A percentile compares a stretch with the other conserved stretches of the same genome.
phyloP scores from a whole-genome alignment of 2,113 vertebrate species.

The Centropus unirufus region DNA sequence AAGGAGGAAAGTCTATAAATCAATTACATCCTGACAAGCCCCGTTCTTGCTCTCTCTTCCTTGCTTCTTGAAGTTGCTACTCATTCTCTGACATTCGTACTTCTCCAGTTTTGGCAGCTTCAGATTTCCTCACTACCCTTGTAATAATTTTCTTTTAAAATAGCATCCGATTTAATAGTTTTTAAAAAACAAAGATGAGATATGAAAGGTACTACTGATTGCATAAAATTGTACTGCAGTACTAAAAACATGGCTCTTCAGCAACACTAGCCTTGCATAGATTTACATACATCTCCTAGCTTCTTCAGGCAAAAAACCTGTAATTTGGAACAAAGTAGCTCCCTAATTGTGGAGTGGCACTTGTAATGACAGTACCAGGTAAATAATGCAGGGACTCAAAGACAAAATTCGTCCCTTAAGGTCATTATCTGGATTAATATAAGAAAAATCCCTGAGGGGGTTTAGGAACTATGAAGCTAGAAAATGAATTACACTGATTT shows the following conservation, averaged over 20 bases:
- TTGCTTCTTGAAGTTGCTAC: background rate
- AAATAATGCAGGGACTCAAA: constrained; percentile 16
- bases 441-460: background rate
- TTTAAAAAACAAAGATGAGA: background rate
- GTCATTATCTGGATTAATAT: background rate
- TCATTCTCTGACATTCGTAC: background rate
- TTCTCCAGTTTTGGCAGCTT: background rate
- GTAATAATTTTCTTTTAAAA: background rate
- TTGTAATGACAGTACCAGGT: background rate
- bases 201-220: background rate
- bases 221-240: background rate
- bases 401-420: constrained; percentile 13
- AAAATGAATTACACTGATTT: constrained; percentile 15
- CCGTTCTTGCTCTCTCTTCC: background rate
- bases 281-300: background rate
- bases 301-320: background rate
- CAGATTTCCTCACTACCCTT: background rate
- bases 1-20: constrained; percentile 17
- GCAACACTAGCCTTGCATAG: background rate
- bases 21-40: background rate
- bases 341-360: background rate
- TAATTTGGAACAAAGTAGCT: background rate
- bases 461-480: constrained; percentile 3
- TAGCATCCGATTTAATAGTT: background rate
- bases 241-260: background rate